Evolutionary conservation across 2,113 vertebrate species (phyloP), one percentile per base, ranked within the genome.

Genomic region (Gymnogyps californianus): DNA sequence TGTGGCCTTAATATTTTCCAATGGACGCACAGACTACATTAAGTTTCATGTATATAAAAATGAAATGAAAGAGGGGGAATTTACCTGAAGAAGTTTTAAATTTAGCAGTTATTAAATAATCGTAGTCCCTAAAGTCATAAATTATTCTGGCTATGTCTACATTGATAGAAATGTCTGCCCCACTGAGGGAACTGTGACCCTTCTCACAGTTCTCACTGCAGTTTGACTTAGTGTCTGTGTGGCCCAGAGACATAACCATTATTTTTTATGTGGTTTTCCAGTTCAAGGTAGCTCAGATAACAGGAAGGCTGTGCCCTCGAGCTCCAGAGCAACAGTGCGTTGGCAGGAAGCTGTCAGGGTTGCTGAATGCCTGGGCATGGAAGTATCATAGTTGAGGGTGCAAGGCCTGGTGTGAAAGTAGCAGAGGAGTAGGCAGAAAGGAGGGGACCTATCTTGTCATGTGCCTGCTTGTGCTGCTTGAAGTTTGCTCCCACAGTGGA

Each of bases 401-500:
- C 11, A 17, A 38, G 44, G 13, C 14, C 21, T 65, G 29, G 13
- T 28, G 34, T 42, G 54, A 71, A 72, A 72, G 44, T 5, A 20
- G 34, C 31, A 40, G 34, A 74, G 21, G 14, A 25, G 4, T 10
- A 4, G 42, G 49, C 14, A 75, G 74, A 65, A 83, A 76, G 20
- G 20, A 82, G 13, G 15, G 19, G 55, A 42, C 13, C 11, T 70
- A 0, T 6, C 40, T 72, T 74, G 36, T 61, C 58, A 4, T 6
- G 2, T 44, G 10, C 42, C 62, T 38, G 8, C 16, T 11, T 59
- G 32, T 79, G 62, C 52, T 88, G 11, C 71, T 55, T 72, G 66
- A 64, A 47, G 7, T 46, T 87, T 0, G 0, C 4, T 72, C 20
- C 12, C 11, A 21, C 51, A 19, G 28, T 55, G 57, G 20, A 64